A percentile compares a stretch with the other conserved stretches of the same genome.
Evolutionary conservation across 2,888 invertebrate species (phyloP).

Genomic region (Luperina testacea): DNA sequence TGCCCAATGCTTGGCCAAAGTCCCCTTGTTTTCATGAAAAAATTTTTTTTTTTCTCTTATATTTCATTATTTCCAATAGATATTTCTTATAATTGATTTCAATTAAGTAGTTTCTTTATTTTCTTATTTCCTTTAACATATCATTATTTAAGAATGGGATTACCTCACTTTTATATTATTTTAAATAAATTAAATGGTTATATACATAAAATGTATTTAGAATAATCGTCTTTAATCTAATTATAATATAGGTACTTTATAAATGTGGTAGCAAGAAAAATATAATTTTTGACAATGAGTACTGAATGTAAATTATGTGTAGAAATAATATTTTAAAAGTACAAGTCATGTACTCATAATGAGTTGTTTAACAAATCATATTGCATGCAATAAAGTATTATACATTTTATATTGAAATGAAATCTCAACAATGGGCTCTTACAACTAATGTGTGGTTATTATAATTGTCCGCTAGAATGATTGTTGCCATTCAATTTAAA

Average conservation of each 20-base stretch:
- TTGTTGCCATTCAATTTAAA: conserved; percentile 22
- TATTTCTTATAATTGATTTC: not conserved
- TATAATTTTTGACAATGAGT: conserved; percentile 14
- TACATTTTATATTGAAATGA: conserved; percentile 25
- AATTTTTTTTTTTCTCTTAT: too few species aligned
- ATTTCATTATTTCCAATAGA: not conserved
- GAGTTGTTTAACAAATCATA: conserved; percentile 47
- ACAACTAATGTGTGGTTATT: conserved; percentile 12
- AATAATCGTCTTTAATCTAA: conserved; percentile 15
- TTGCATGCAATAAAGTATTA: conserved; percentile 26
- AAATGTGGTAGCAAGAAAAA: conserved; percentile 40
- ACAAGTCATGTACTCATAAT: conserved; percentile 60
- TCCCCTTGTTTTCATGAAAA: not conserved
- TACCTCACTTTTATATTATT: conserved; percentile 4
- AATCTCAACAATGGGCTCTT: conserved; percentile 14
- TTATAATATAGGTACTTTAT: conserved; percentile 13
- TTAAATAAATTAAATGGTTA: conserved; percentile 15
- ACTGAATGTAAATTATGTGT: conserved; percentile 29
- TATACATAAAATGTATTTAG: conserved; percentile 20
- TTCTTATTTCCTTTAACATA: conserved; percentile 6
- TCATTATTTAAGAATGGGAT: conserved; percentile 14
- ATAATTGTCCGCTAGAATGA: not conserved
- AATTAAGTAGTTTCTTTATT: conserved; percentile 1
- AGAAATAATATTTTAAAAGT: conserved; percentile 53
- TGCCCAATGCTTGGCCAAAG: not conserved